Evolutionary conservation across 2,113 vertebrate genomes (phyloP), one percentile per base, ranked within the genome.

Genomic region (Leptodactylus fuscus): DNA sequence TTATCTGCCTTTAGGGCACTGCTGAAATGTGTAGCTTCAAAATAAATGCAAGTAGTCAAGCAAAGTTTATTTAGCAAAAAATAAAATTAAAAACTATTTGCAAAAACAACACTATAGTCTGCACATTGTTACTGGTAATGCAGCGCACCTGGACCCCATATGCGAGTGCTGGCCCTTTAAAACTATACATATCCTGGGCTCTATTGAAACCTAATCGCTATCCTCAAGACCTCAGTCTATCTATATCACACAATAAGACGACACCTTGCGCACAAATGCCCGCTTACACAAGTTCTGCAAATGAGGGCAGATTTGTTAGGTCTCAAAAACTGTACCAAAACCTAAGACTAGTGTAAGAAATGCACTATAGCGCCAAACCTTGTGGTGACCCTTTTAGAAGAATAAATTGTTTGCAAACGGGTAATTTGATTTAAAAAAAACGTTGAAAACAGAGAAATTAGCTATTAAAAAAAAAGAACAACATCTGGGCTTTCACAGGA

Each of bases 11-110:
- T 44, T 38, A 86, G 81, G 4, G 44, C 87, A 11, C 71, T 6
- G 76, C 70, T 78, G 87, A 83, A 53, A 16, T 90, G 87, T 48
- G 84, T 87, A 51, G 80, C 81, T 80, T 85, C 16, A 46, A 86
- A 80, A 81, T 60, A 32, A 84, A 88, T 75, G 53, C 11, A 79
- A 48, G 83, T 80, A 78, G 90, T 89, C 88, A 90, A 81, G 83
- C 36, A 87, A 95, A 95, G 93, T 94, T 95, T 94, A 91, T 92
- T 93, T 92, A 88, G 5, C 2, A 91, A 89, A 90, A 91, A 88
- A 51, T 20, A 51, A 91, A 88, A 51, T 20, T 9, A n/a, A n/a
- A n/a, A n/a, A n/a, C 89, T 90, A 34, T 90, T 89, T 91, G 55
- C 29, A 90, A 88, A 91, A 58, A 81, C 91, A 89, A 65, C 29